Evolutionary conservation across 2,113 vertebrate species (phyloP).

Genomic region (Mixornis gularis): DNA sequence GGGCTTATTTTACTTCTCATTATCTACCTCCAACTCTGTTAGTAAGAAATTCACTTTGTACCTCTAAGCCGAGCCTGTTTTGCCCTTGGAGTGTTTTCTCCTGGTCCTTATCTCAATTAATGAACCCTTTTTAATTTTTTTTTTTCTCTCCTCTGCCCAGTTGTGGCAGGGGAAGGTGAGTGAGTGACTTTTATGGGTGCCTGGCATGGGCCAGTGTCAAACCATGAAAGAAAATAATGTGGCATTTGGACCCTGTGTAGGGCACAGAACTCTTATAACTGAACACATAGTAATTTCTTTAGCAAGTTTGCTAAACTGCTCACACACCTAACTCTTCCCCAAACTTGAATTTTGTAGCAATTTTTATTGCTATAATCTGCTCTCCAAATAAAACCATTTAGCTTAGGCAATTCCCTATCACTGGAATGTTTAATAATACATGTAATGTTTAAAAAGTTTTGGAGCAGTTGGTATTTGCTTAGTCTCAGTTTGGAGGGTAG

Average conservation of each 20-base stretch:
- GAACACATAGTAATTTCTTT: not conserved
- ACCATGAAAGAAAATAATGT: not conserved
- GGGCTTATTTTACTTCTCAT: not conserved
- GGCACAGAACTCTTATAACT: not conserved
- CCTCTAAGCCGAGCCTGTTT: not conserved
- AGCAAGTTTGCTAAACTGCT: not conserved
- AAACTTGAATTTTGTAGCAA: not conserved
- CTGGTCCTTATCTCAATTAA: accelerated
- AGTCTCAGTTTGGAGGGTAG: not conserved
- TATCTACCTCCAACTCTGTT: not conserved
- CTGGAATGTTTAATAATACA: not conserved
- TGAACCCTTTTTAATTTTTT: not conserved
- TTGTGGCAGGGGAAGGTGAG: not conserved
- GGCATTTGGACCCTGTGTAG: accelerated
- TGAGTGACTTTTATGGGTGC: accelerated
- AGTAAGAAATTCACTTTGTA: not conserved
- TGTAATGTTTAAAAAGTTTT: not conserved
- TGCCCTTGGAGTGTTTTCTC: not conserved
- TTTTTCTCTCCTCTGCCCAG: not conserved
- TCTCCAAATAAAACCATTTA: not conserved
- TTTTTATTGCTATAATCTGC: not conserved
- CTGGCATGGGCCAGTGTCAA: not conserved
- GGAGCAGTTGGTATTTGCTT: not conserved
- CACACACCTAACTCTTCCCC: not conserved
- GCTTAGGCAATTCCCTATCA: not conserved